Base-by-base conservation (phyloP, 2,797 vertebrate genomes). In the Chelidonichthys spinosus region DNA sequence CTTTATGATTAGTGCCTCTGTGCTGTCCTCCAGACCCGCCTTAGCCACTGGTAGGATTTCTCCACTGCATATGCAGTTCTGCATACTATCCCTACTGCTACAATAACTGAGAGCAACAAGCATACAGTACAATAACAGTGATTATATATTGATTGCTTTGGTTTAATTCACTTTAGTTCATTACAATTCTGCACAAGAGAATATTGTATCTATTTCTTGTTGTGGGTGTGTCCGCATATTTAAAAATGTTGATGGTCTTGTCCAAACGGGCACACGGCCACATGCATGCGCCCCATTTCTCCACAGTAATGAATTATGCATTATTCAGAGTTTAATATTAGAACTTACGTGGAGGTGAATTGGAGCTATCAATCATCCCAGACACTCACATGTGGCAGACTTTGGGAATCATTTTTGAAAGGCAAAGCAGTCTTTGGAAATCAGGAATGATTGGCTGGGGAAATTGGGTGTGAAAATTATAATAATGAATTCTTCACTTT, bases 321-420 rank as follows among this genome's bases (percentile, higher is more conserved):
- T 94, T 87, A 93, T 91, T 94, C 91, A 90, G 82, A 89, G 71
- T 90, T 92, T 91, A 92, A 94, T 93, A 93, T 93, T 86, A 90
- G 83, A 89, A 65, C 58, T 92, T 90, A 90, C 86, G 79, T 84
- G 80, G 70, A 86, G 87, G 88, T 91, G 92, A 94, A 94, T 94
- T 94, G 87, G 78, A 93, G 73, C 85, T 65, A 95, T 95, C 93
- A 94, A 89, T 94, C 94, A 94, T 66, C 71, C 43, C 13, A 85
- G 86, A 87, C 79, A 82, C 77, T 91, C 73, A 76, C 87, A 82
- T 92, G 78, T 85, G 79, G 76, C 75, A 87, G 85, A 89, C 81
- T 87, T 85, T 84, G 59, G 81, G 82, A 81, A 89, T 87, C 36
- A 89, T 92, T 90, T 82, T 87, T 87, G 87, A 93, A 89, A 78